A percentile compares a stretch with the other conserved stretches of the same genome.
Conservation (phyloP, 1,140 invertebrate genomes). For the Hypsibius dujardini region DNA sequence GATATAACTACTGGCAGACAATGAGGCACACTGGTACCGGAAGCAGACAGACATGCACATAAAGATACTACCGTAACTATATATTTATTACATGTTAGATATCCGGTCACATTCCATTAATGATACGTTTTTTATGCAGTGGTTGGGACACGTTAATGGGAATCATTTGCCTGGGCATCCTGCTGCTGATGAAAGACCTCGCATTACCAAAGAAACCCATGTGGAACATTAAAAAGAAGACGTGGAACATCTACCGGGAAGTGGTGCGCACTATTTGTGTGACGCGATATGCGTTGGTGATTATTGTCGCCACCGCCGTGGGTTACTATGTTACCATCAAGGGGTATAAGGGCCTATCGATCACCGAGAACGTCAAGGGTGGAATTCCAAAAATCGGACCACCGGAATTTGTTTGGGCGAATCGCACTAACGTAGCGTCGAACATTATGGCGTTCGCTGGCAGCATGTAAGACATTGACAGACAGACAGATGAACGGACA, state of each 20-base stretch:
- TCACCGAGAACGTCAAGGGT: constrained; percentile 50
- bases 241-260: constrained; percentile 18
- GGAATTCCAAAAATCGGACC: constrained; percentile 44
- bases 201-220: neutral
- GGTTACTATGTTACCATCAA: constrained; percentile 18
- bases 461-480: too few relatives aligned
- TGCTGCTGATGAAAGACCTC: constrained; percentile 40
- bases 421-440: neutral
- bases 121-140: neutral
- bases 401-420: constrained; percentile 12
- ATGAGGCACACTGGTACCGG: too few relatives aligned
- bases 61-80: too few relatives aligned
- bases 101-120: too few relatives aligned
- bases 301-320: constrained; percentile 25
- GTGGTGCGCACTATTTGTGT: constrained; percentile 19
- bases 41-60: too few relatives aligned
- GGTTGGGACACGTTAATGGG: constrained; percentile 47
- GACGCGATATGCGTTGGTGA: constrained; percentile 24
- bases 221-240: constrained; percentile 36
- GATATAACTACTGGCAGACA: constrained; percentile 5
- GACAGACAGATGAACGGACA: too few relatives aligned
- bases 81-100: too few relatives aligned
- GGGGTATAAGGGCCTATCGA: constrained; percentile 28
- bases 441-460: too few relatives aligned
- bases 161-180: constrained; percentile 44